Percentiles rank a stretch among this genome's conserved stretches.
phyloP scores from a whole-genome alignment of 2,888 invertebrate species.

The Camponotus fellah region DNA sequence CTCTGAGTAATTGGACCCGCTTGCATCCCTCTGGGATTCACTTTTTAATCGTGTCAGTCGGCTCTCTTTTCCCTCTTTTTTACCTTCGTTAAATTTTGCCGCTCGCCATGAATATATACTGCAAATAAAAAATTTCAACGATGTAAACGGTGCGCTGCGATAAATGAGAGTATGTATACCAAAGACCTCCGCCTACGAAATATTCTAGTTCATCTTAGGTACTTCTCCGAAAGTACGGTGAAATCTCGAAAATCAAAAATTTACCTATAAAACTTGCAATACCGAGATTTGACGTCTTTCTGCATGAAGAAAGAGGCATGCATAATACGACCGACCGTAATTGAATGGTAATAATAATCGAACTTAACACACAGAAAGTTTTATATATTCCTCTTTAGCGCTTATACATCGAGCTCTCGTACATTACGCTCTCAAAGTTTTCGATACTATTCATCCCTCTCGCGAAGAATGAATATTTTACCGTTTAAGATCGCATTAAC shows the following conservation, averaged over 20 bases:
- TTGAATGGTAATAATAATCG: slow-evolving; percentile 29
- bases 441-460: slow-evolving; percentile 31
- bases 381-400: slow-evolving; percentile 33
- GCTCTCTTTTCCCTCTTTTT: slow-evolving; percentile 58
- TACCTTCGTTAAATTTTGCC: slow-evolving; percentile 74
- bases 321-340: slow-evolving; percentile 27
- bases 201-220: slow-evolving; percentile 41
- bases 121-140: slow-evolving; percentile 52
- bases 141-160: slow-evolving; percentile 41
- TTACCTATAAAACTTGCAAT: background rate
- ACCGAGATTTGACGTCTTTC: slow-evolving; percentile 24
- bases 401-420: background rate
- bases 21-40: slow-evolving; percentile 63
- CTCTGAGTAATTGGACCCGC: slow-evolving; percentile 75
- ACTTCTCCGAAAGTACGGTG: background rate
- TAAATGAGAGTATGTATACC: slow-evolving; percentile 39
- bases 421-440: slow-evolving; percentile 17
- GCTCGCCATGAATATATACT: slow-evolving; percentile 61
- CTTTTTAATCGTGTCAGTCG: slow-evolving; percentile 73
- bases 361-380: slow-evolving; percentile 33
- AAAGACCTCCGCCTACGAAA: slow-evolving; percentile 30
- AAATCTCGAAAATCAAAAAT: slow-evolving; percentile 37
- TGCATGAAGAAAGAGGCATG: slow-evolving; percentile 20
- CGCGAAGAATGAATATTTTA: slow-evolving; percentile 46
- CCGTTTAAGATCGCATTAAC: slow-evolving; percentile 53